phyloP scores from a whole-genome alignment of 2,888 invertebrate genomes.

The Taphrorychus bicolor region DNA sequence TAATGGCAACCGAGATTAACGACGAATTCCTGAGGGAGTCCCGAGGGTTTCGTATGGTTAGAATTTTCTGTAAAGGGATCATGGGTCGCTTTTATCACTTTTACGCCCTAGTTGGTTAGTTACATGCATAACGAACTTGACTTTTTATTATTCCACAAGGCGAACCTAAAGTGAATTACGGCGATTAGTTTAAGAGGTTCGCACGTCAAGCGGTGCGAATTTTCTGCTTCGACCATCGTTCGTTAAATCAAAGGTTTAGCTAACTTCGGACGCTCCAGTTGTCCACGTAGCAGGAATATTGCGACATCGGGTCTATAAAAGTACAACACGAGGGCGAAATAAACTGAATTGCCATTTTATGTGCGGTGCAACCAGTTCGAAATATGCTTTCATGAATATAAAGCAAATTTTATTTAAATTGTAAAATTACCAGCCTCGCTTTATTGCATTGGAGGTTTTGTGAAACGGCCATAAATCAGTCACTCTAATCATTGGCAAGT shows the following conservation, averaged over 20 bases:
- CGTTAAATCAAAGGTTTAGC: neutral
- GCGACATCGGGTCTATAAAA: constrained; percentile 1
- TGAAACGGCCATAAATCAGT: neutral
- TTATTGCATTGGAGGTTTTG: neutral
- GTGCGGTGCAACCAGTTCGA: constrained; percentile 8
- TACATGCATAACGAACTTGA: constrained; percentile 11
- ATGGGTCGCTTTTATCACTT: constrained; percentile 20
- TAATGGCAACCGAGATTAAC: constrained; percentile 33
- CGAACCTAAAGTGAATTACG: neutral
- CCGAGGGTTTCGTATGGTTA: constrained; percentile 15
- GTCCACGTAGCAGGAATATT: neutral
- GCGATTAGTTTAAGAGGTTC: neutral
- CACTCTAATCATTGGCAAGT: neutral
- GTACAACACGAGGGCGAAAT: neutral
- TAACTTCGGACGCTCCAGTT: neutral
- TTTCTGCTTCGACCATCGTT: neutral
- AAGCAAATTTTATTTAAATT: constrained; percentile 10
- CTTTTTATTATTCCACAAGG: neutral
- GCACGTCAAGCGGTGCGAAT: neutral
- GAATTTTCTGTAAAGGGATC: constrained; percentile 7
- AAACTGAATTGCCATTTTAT: constrained; percentile 12
- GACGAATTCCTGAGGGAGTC: constrained; percentile 19
- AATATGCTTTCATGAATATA: constrained; percentile 23
- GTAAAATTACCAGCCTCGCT: neutral
- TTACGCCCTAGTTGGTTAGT: constrained; percentile 18